These are phyloP conservation scores for Ophion costatus DNA, from an alignment of 2,888 invertebrate genomes.

Conservation along the genomic window DNA sequence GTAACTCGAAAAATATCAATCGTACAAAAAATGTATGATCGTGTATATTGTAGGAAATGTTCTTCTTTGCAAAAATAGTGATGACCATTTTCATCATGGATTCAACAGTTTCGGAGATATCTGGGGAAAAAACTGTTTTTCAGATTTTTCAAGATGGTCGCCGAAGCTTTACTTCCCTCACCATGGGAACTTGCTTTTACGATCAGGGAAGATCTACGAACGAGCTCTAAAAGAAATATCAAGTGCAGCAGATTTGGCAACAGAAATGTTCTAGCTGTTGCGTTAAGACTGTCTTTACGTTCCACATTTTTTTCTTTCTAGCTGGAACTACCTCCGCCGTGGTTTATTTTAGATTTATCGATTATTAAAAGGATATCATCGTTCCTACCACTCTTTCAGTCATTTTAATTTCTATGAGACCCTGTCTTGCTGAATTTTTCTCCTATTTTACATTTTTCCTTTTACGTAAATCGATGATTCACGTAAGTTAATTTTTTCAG, in stretches of 20 bases:
- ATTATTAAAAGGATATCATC: not conserved
- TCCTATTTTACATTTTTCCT: not conserved
- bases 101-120: not conserved
- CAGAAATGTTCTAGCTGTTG: not conserved
- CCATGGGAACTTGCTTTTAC: not conserved
- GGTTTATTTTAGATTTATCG: not conserved
- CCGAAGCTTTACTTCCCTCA: not conserved
- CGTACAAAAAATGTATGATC: not conserved
- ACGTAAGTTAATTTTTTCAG: not conserved
- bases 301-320: not conserved
- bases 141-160: not conserved
- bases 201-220: not conserved
- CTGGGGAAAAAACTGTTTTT: not conserved
- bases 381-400: not conserved
- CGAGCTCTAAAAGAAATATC: not conserved
- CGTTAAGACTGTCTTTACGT: not conserved
- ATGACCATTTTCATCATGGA: not conserved
- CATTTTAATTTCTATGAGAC: not conserved
- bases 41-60: not conserved
- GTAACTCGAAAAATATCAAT: not conserved
- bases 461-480: not conserved
- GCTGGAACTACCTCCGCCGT: not conserved
- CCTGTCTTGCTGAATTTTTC: not conserved
- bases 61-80: not conserved
- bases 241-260: not conserved